Base-by-base conservation (phyloP, 2,113 vertebrate genomes). In the Neoarius graeffei region DNA sequence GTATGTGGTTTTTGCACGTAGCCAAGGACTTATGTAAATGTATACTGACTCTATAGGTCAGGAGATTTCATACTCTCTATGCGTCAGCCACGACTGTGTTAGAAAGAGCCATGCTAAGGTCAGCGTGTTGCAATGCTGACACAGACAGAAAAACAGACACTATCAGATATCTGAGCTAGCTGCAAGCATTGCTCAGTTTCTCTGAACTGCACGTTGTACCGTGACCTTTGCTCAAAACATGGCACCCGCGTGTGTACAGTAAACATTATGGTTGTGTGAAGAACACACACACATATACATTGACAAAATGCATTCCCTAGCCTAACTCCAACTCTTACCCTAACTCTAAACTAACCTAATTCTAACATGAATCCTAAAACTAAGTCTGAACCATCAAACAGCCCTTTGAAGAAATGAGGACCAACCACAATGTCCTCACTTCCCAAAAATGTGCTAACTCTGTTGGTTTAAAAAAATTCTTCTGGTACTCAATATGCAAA, bases 161-260 rank as follows among this genome's bases (percentile, higher is more conserved):
- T 83, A 84, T 84, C 82, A 15, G 60, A 88, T 85, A 84, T 88
- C 87, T 48, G 82, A 88, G 87, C 82, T 57, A 35, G 62, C 56
- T 23, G 30, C 0, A 30, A 76, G 69, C 83, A 42, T 27, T 71
- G 13, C 30, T 27, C 6, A 0, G 17, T 85, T 59, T 85, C 84
- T 76, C 56, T 27, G 67, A 74, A 85, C 54, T 9, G 71, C 13
- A 76, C 14, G 6, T n/a, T 85, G 67, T 73, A n/a, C 54, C 0
- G 25, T 85, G 84, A 79, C 87, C 82, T 69, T 30, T 35, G 25
- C 56, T 50, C 64, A 64, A 82, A 27, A 62, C 57, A 62, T 1
- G 30, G 59, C 56, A 74, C 35, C 42, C 54, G n/a, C 8, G 76
- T 62, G 57, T 64, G n/a, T 62, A 83, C 86, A 84, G 81, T 64